These are phyloP conservation scores for Sinosuthora webbiana DNA, from an alignment of 2,113 vertebrate genomes.

Conservation along the genomic window DNA sequence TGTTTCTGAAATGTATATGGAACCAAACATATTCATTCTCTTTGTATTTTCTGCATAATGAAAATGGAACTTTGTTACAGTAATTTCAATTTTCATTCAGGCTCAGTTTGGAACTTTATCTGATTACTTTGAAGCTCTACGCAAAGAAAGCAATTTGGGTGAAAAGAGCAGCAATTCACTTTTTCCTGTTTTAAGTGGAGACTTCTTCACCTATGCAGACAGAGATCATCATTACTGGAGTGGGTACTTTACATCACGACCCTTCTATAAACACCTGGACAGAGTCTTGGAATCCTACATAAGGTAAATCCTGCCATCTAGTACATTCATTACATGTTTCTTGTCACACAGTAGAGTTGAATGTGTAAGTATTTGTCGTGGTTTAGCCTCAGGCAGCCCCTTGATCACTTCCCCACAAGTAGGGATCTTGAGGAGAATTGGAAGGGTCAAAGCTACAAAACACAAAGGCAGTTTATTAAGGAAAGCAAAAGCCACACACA, in stretches of 20 bases:
- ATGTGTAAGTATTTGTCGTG: not conserved
- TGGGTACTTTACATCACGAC: slow-evolving; percentile 92
- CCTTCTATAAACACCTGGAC: slow-evolving; percentile 90
- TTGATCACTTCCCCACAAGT: not conserved
- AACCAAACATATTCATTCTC: not conserved
- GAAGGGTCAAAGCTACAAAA: not conserved
- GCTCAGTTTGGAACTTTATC: slow-evolving; percentile 91
- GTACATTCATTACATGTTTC: not conserved
- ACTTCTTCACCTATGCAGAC: slow-evolving; percentile 96
- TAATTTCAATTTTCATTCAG: slow-evolving; percentile 66
- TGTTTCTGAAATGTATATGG: not conserved
- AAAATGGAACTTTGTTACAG: not conserved
- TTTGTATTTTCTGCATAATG: not conserved
- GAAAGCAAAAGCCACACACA: not conserved
- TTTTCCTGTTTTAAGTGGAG: slow-evolving; percentile 85
- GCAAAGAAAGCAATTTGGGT: slow-evolving; percentile 57
- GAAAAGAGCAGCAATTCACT: slow-evolving; percentile 38
- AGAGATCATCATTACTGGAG: slow-evolving; percentile 96
- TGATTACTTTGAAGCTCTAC: slow-evolving; percentile 87
- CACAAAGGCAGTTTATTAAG: not conserved
- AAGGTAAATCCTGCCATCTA: slow-evolving; percentile 67
- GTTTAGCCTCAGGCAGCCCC: not conserved
- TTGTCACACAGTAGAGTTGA: not conserved
- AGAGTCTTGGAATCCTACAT: slow-evolving; percentile 84
- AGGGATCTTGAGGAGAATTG: not conserved